Evolutionary conservation across 1,140 invertebrate genomes (phyloP).

Genomic region (Tachypleus tridentatus): DNA sequence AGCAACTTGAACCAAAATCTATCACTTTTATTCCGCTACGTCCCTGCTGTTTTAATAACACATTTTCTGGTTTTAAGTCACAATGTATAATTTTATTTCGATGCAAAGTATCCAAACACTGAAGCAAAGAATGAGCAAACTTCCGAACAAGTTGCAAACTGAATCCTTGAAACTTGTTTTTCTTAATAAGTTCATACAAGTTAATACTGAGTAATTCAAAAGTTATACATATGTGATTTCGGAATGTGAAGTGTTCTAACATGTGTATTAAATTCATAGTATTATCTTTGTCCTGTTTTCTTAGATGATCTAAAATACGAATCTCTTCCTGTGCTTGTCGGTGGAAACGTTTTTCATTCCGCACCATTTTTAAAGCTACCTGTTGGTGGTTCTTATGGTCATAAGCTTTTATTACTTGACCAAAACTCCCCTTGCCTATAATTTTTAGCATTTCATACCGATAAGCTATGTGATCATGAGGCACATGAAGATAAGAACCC

Average conservation of each 20-base stretch:
- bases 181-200: constrained; percentile 98
- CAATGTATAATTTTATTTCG: constrained; percentile 98
- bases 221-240: constrained; percentile 98
- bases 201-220: constrained; percentile 98
- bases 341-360: constrained; percentile 98
- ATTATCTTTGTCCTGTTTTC: constrained; percentile 95
- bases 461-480: constrained; percentile 96
- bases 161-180: constrained; percentile 99
- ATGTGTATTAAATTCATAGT: constrained; percentile 99
- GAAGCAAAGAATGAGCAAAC: constrained; percentile 94
- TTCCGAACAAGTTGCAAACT: constrained; percentile 91
- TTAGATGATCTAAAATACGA: constrained; percentile 86
- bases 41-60: constrained; percentile 94
- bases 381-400: constrained; percentile 91
- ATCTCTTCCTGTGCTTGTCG: constrained; percentile 98
- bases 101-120: constrained; percentile 90
- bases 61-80: constrained; percentile 95
- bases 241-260: constrained; percentile 95
- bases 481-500: constrained; percentile 93
- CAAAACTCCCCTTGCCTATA: constrained; percentile 98
- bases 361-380: constrained; percentile 94
- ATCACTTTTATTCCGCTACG: constrained; percentile 98
- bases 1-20: constrained; percentile 98
- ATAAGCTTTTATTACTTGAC: constrained; percentile 95
- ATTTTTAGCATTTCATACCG: constrained; percentile 93